Evolutionary conservation across 2,113 vertebrate genomes (phyloP), one percentile per base, ranked within the genome.

Genomic region (Lepidothrix coronata): DNA sequence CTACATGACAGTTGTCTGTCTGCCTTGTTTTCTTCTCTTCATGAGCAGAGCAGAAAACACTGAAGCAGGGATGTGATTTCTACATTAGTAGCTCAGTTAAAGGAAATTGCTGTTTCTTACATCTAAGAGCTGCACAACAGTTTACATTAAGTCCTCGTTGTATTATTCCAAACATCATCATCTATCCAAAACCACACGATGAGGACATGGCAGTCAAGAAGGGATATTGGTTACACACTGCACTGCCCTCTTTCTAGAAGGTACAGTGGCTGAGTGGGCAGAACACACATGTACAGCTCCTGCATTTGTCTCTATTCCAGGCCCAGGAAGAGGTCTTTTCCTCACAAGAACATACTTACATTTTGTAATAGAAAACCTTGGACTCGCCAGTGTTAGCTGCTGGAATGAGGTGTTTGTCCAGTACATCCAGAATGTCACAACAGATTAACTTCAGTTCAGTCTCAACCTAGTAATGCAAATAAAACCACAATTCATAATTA

Each of bases 281-380:
- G 37, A 81, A 63, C 0, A 59, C 22, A 25, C 18, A 17, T 0
- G 3, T 17, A 9, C 3, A 91, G 8, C 15, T 46, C 23, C 37
- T 67, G 52, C 4, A 68, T 17, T 67, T 62, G 12, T 31, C 37
- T 41, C 67, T 12, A 30, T 33, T 44, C 46, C 54, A 73, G 18
- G 33, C 3, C 22, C 44, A 54, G 4, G 1, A 23, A 24, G 21
- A 35, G 3, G 16, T 25, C 12, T 20, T 37, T 39, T 18, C 37
- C 66, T 92, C 88, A 63, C 62, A 89, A 31, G 77, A 85, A 78
- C 58, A 59, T 57, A 97, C 98, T 96, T 98, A 99, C 99, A 99
- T 99, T 99, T 99, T 99, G 98, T 99, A 99, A 98, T 99, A 99
- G 98, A 99, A 99, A 98, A 99, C 99, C 98, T 99, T 99, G 70